These are phyloP conservation scores for Pseudomyrmex pallidus DNA, from an alignment of 1,140 invertebrate species.

Conservation along the genomic window DNA sequence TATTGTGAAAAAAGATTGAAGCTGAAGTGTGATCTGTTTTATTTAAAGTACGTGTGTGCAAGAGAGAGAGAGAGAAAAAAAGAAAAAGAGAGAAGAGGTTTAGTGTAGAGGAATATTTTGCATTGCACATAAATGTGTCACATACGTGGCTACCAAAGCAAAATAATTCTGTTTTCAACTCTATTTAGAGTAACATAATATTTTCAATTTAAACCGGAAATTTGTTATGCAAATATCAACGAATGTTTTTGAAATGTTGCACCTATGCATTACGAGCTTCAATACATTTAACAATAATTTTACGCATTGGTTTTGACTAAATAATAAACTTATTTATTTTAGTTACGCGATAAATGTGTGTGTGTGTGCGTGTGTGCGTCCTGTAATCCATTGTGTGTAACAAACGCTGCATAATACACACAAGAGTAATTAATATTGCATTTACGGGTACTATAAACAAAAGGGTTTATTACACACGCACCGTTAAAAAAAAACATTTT, in stretches of 20 bases:
- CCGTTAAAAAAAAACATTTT: background rate
- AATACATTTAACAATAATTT: conserved; percentile 44
- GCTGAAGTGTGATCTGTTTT: background rate
- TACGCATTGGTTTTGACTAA: background rate
- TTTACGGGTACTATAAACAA: background rate
- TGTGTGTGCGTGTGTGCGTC: too few species aligned
- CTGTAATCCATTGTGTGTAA: conserved; percentile 25
- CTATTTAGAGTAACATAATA: background rate
- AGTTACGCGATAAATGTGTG: conserved; percentile 5
- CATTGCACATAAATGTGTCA: background rate
- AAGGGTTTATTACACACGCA: background rate
- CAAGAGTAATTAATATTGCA: conserved; percentile 33
- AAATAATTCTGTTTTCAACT: background rate
- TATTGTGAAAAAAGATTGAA: background rate
- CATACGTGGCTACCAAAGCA: background rate
- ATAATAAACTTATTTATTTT: conserved; percentile 34
- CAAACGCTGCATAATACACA: background rate
- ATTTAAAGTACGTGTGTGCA: background rate
- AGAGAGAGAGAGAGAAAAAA: too few species aligned
- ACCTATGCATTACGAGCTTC: conserved; percentile 16
- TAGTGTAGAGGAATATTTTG: background rate
- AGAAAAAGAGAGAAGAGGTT: too few species aligned
- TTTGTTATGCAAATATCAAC: conserved; percentile 1
- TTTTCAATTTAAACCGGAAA: conserved; percentile 1
- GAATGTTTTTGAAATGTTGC: conserved; percentile 12